Evolutionary conservation across 1,140 invertebrate genomes (phyloP).

Genomic region (Apis mellifera): DNA sequence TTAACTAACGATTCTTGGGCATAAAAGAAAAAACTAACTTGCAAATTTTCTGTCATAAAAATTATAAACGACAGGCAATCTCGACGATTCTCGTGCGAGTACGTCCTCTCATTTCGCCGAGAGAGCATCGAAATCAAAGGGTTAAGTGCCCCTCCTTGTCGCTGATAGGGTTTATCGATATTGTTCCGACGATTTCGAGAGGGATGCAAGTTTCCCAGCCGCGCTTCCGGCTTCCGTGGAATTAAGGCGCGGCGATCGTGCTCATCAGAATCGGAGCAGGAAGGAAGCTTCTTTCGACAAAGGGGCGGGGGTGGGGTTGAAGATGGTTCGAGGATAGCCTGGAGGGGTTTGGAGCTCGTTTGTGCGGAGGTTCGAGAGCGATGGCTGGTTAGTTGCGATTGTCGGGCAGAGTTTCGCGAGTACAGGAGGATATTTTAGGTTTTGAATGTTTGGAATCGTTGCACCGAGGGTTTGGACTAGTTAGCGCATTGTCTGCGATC

Average conservation of each 20-base stretch:
- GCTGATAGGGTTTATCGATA: constrained; percentile 21
- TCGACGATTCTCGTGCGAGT: no score
- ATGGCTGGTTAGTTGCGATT: neutral
- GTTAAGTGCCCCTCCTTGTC: neutral
- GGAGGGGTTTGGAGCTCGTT: neutral
- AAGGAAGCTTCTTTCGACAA: neutral
- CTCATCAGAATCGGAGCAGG: neutral
- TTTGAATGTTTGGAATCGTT: neutral
- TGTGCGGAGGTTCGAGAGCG: neutral
- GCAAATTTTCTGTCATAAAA: no score
- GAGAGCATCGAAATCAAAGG: no score
- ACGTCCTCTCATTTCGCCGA: no score
- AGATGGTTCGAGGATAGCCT: neutral
- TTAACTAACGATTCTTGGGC: no score
- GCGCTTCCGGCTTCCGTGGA: neutral
- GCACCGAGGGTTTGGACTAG: no score
- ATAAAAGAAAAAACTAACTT: no score
- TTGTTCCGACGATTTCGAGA: constrained; percentile 10
- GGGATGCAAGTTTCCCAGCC: neutral
- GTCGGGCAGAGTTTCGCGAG: neutral
- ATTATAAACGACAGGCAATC: no score
- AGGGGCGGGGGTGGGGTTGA: neutral
- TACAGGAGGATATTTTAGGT: neutral
- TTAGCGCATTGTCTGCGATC: neutral
- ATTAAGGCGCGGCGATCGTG: neutral